phyloP scores from a whole-genome alignment of 1,140 invertebrate genomes.

The Venturia canescens region DNA sequence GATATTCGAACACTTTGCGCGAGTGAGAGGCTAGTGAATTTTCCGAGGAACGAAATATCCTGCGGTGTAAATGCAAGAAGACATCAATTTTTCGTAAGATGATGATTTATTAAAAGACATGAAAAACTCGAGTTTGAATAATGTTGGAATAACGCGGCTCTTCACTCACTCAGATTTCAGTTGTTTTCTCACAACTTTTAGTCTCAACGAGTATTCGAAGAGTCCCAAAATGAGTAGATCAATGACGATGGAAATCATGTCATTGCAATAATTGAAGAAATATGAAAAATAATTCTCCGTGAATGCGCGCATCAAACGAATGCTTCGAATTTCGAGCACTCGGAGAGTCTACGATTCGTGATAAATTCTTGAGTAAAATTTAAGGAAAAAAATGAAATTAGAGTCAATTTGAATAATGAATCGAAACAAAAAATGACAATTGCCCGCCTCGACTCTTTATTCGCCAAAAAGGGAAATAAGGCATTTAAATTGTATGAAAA shows the following conservation, averaged over 20 bases:
- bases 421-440: neutral
- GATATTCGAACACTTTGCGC: too few relatives aligned
- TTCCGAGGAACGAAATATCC: neutral
- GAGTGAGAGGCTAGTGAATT: neutral
- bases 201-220: too few relatives aligned
- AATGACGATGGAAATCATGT: neutral
- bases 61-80: neutral
- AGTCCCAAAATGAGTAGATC: neutral
- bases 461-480: slow-evolving; percentile 5
- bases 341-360: neutral
- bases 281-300: neutral
- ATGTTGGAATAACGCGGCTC: neutral
- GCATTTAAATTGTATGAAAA: slow-evolving; percentile 4
- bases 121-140: neutral
- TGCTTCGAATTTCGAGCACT: neutral
- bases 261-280: neutral
- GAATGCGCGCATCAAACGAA: neutral
- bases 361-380: neutral
- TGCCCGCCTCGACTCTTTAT: neutral
- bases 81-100: neutral
- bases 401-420: neutral
- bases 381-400: neutral
- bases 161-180: neutral
- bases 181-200: neutral
- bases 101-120: slow-evolving; percentile 3